Evolutionary conservation across 30 jellyfish, hydroid and myxozoan species (phyloP).

Genomic region (Cassiopea andromeda): DNA sequence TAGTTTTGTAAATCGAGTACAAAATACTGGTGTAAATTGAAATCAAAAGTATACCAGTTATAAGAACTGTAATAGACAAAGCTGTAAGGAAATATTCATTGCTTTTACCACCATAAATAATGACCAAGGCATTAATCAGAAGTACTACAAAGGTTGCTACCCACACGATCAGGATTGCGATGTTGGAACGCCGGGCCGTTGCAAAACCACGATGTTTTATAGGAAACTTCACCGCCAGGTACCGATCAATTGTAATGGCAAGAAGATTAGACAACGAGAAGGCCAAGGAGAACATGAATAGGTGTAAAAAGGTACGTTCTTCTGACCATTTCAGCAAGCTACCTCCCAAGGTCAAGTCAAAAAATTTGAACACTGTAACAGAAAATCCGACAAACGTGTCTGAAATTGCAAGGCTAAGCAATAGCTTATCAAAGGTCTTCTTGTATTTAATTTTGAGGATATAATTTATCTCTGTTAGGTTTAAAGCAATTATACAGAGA

Average conservation of each 20-base stretch:
- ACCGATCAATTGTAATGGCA: constrained; percentile 23
- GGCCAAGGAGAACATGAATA: constrained; percentile 1
- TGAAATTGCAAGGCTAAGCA: constrained; percentile 8
- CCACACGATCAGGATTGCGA: background rate
- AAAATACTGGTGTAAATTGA: background rate
- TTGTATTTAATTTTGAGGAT: background rate
- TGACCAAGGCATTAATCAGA: background rate
- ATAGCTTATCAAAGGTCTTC: background rate
- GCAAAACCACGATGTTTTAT: background rate
- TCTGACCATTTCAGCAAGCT: background rate
- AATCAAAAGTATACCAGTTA: background rate
- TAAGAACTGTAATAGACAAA: background rate
- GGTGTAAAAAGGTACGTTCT: background rate
- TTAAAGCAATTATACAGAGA: background rate
- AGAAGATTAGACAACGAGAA: constrained; percentile 5
- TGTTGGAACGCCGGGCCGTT: background rate
- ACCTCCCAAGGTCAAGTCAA: background rate
- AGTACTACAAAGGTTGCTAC: background rate
- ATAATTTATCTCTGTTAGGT: background rate
- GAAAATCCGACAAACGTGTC: background rate
- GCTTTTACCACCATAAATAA: background rate
- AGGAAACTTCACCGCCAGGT: constrained; percentile 37
- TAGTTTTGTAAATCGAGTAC: background rate
- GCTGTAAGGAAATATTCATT: background rate
- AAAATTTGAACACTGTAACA: background rate